Evolutionary conservation across 2,113 vertebrate species (phyloP).

Genomic region (Myocastor coypus): DNA sequence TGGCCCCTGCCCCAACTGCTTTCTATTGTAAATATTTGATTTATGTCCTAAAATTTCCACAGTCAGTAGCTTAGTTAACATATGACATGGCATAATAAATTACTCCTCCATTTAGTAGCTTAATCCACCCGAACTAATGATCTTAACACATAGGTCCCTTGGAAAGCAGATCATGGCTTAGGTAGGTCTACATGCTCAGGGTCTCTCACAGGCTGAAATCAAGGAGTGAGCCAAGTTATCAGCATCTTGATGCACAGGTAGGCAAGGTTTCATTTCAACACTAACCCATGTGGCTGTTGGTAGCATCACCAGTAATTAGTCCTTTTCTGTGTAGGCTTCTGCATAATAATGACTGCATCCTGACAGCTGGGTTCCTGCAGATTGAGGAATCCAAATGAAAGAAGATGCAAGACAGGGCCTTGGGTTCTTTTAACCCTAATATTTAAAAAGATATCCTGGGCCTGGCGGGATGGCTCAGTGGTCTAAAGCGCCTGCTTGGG

Average conservation of each 20-base stretch:
- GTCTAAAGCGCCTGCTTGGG: no score
- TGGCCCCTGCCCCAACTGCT: not conserved
- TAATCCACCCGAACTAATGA: not conserved
- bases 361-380: not conserved
- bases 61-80: not conserved
- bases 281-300: not conserved
- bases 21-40: not conserved
- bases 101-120: not conserved
- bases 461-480: no score
- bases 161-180: not conserved
- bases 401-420: not conserved
- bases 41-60: not conserved
- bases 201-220: not conserved
- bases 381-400: not conserved
- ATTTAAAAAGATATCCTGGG: not conserved
- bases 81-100: not conserved
- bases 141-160: not conserved
- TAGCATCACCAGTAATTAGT: not conserved
- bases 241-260: not conserved
- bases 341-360: not conserved
- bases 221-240: not conserved
- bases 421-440: not conserved
- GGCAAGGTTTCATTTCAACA: not conserved
- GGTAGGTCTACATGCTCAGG: not conserved
- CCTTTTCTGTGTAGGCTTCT: not conserved